Percentiles rank a stretch among this genome's conserved stretches.
Evolutionary conservation across 2,888 invertebrate species (phyloP).

Genomic region (Ganaspis brasiliensis): DNA sequence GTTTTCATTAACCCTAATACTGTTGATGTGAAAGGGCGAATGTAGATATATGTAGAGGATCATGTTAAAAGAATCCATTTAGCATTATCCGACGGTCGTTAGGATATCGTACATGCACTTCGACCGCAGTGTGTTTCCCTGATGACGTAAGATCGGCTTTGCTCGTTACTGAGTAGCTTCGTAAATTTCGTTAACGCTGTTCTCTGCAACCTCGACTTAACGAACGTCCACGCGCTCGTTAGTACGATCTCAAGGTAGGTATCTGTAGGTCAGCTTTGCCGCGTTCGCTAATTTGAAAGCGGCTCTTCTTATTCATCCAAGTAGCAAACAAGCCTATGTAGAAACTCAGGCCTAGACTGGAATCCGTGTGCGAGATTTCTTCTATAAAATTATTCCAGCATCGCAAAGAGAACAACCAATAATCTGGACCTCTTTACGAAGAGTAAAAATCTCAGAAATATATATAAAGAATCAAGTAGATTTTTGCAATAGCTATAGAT

Average conservation of each 20-base stretch:
- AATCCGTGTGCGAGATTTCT: conserved; percentile 50
- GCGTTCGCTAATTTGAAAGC: conserved; percentile 65
- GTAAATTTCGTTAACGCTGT: conserved; percentile 72
- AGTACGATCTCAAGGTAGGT: conserved; percentile 56
- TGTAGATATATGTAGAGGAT: not conserved
- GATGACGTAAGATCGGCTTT: conserved; percentile 60
- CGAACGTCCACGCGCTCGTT: conserved; percentile 70
- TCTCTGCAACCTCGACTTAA: conserved; percentile 66
- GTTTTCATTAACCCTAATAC: conserved; percentile 24
- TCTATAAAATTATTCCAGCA: conserved; percentile 55
- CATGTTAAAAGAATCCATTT: not conserved
- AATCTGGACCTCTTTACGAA: conserved; percentile 66
- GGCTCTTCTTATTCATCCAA: conserved; percentile 63
- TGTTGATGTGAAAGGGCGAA: not conserved
- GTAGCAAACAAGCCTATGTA: conserved; percentile 53
- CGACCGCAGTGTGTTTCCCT: conserved; percentile 50
- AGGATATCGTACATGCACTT: conserved; percentile 8
- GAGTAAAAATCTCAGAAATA: too few relatives aligned
- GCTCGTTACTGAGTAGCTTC: conserved; percentile 69
- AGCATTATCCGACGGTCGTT: not conserved
- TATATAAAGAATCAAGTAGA: too few relatives aligned
- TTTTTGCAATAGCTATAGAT: too few relatives aligned
- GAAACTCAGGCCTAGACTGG: conserved; percentile 51
- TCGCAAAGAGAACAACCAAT: conserved; percentile 69
- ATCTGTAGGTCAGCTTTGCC: conserved; percentile 60